A percentile compares a stretch with the other conserved stretches of the same genome.
Conservation (phyloP, 1,140 invertebrate genomes). For the Cherax destructor region DNA sequence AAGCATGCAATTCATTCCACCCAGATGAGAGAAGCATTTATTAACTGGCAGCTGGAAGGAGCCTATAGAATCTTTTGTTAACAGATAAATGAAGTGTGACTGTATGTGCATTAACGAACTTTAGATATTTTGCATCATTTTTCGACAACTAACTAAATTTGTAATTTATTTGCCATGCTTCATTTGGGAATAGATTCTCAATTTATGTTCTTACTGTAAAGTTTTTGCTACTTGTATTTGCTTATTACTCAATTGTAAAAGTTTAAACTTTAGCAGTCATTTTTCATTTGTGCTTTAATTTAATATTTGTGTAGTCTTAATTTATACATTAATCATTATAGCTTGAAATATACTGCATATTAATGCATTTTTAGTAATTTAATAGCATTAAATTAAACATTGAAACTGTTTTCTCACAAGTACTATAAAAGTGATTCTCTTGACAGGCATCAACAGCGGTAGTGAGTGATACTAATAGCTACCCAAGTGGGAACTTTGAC, state of each 20-base stretch:
- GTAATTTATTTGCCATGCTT: not conserved
- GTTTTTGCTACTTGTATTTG: not conserved
- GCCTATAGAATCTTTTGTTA: too few species aligned
- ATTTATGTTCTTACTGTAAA: not conserved
- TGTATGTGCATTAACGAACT: not conserved
- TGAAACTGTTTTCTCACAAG: not conserved
- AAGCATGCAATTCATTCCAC: too few species aligned
- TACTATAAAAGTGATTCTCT: not conserved
- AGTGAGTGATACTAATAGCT: constrained; percentile 22
- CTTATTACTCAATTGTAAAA: not conserved
- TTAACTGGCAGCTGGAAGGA: too few species aligned
- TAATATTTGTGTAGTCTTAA: not conserved
- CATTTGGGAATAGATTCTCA: not conserved
- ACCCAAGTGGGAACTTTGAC: not conserved
- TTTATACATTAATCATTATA: not conserved
- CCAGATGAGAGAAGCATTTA: too few species aligned
- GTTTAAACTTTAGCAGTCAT: not conserved
- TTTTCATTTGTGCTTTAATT: not conserved
- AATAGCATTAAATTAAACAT: not conserved
- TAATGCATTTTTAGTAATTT: not conserved
- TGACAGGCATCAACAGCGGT: constrained; percentile 50
- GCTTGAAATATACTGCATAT: not conserved
- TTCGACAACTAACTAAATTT: not conserved
- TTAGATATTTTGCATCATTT: not conserved
- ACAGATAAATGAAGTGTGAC: too few species aligned